Percentiles rank a stretch among this genome's conserved stretches.
These are phyloP conservation scores for Globicephala melas DNA, from an alignment of 2,113 vertebrate genomes.

Conservation along the genomic window DNA sequence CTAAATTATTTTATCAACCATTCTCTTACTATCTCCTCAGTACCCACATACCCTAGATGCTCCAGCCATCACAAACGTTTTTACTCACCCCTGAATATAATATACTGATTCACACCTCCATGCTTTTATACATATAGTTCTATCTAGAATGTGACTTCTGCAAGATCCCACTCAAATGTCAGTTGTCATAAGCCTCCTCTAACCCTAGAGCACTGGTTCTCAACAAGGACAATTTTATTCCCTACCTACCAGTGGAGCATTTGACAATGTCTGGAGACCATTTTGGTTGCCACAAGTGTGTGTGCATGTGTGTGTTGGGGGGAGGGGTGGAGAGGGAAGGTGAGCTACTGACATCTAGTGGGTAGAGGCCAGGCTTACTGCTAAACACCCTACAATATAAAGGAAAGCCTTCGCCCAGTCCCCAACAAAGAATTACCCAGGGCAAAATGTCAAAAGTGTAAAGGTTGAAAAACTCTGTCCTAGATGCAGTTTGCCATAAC, in stretches of 20 bases:
- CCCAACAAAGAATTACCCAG: neutral
- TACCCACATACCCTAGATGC: neutral
- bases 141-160: neutral
- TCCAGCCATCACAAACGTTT: neutral
- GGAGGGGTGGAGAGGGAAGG: neutral
- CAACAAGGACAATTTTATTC: neutral
- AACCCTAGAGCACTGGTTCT: neutral
- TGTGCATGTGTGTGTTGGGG: accelerated
- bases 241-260: neutral
- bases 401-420: neutral
- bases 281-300: neutral
- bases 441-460: neutral
- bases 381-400: neutral
- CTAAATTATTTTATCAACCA: neutral
- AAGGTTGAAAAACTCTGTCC: neutral
- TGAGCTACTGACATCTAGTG: neutral
- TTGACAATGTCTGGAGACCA: neutral
- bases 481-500: neutral
- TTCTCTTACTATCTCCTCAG: neutral
- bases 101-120: neutral
- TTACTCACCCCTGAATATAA: neutral
- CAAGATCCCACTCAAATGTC: neutral
- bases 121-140: neutral
- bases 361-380: neutral
- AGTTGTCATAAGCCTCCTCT: neutral